A percentile compares a stretch with the other conserved stretches of the same genome.
These are phyloP conservation scores for Aphidius gifuensis DNA, from an alignment of 1,140 invertebrate genomes.

Conservation along the genomic window DNA sequence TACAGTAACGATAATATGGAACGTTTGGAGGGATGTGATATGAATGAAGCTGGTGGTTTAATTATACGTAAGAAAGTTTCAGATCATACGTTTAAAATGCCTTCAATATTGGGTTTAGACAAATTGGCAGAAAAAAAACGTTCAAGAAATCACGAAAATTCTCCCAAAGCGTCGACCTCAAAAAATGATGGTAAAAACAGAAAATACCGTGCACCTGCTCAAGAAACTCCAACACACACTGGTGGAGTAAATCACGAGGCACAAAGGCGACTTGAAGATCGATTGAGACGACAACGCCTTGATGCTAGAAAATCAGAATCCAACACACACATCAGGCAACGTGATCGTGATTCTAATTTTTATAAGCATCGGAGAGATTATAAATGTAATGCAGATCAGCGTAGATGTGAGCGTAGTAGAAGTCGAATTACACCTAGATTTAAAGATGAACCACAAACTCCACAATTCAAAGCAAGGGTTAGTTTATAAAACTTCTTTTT, in stretches of 20 bases:
- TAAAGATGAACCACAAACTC: conserved; percentile 79
- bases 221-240: conserved; percentile 91
- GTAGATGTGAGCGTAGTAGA: not conserved
- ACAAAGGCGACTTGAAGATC: conserved; percentile 65
- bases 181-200: conserved; percentile 39
- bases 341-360: conserved; percentile 32
- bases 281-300: conserved; percentile 61
- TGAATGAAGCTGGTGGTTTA: conserved; percentile 72
- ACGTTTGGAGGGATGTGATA: conserved; percentile 75
- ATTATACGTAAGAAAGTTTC: conserved; percentile 77
- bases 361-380: too few relatives aligned
- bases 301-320: conserved; percentile 38
- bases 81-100: conserved; percentile 71
- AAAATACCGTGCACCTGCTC: conserved; percentile 67
- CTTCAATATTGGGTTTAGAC: conserved; percentile 80
- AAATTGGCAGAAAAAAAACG: conserved; percentile 76
- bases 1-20: not conserved
- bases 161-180: conserved; percentile 27
- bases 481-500: conserved; percentile 17
- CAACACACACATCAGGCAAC: conserved; percentile 32
- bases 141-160: conserved; percentile 51
- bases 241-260: conserved; percentile 84
- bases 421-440: conserved; percentile 60
- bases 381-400: too few relatives aligned
- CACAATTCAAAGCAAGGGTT: conserved; percentile 54